Base-by-base conservation (phyloP, 2,113 vertebrate species). In the Zonotrichia leucophrys region DNA sequence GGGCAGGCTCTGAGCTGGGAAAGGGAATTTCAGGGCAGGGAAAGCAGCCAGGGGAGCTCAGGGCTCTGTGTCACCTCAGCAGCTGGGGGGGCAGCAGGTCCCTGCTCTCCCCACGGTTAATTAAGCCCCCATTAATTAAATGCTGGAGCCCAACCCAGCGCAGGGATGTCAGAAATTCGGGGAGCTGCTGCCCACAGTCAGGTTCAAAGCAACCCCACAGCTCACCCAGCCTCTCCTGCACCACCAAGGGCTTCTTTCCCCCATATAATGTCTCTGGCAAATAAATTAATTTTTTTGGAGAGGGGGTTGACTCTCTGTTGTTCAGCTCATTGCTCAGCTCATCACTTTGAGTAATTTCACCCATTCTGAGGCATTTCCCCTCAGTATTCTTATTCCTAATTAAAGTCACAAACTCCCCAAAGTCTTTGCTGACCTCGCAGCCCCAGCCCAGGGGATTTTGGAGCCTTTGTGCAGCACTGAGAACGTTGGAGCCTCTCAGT, bases 401-500 rank as follows among this genome's bases (percentile, higher is more conserved):
- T 58, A 19, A 30, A 68, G 31, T 15, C 44, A 44, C 17, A 2
- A 42, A 82, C 30, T 24, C 23, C 42, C n/a, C 55, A 3, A 44
- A 15, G 42, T 20, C 66, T 37, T 27, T n/a, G 46, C 64, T 14
- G 74, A 11, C 15, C 21, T 47, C 44, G 15, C 55, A 84, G 41
- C 49, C 69, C n/a, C 59, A n/a, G 10, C 5, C 14, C 82, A 41
- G 59, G 35, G 24, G 10, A 3, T 41, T 49, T 41, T 47, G 70
- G 15, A 85, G 19, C 35, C 66, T 68, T 41, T 23, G 47, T 49
- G 84, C 72, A 21, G 62, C 5, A 27, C 70, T 2, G 47, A 2
- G 7, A 41, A 37, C 0, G 0, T 0, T 5, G 30, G 35, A 53
- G 60, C n/a, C 63, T 79, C 66, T 31, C 62, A 21, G 59, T 16